phyloP scores from a whole-genome alignment of 2,797 vertebrate genomes.

The Ptychobarbus kaznakovi region DNA sequence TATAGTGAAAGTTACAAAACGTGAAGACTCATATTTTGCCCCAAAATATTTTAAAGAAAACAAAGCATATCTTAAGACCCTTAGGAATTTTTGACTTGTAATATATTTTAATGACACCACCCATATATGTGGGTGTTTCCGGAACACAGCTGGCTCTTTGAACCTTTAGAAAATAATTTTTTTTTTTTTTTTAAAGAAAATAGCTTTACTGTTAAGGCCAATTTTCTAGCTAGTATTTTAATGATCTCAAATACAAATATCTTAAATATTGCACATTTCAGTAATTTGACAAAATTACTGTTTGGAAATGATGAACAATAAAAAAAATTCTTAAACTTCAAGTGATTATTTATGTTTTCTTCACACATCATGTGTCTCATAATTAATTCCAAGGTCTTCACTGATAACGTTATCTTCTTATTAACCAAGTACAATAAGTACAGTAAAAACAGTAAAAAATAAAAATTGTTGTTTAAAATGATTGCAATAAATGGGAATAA shows the following conservation, averaged over 20 bases:
- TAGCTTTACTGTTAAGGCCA: background rate
- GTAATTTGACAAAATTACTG: background rate
- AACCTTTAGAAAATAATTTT: background rate
- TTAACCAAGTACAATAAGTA: background rate
- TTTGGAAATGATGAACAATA: background rate
- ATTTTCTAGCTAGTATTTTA: background rate
- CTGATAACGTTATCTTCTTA: background rate
- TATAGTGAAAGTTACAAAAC: no score
- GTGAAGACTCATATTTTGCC: no score
- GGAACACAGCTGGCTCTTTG: background rate
- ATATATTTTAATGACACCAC: background rate
- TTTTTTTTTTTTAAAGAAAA: background rate
- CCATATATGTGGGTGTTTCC: background rate
- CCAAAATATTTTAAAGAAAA: background rate
- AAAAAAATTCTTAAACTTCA: no score
- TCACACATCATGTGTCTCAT: no score
- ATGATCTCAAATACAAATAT: background rate
- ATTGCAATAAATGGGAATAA: background rate
- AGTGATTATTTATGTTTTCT: background rate
- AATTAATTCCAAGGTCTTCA: background rate
- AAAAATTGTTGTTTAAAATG: no score
- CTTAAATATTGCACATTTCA: background rate
- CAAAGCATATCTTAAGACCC: background rate
- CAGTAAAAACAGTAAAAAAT: no score
- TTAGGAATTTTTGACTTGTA: background rate